Base-by-base conservation (phyloP, 2,113 vertebrate species). In the Elachura formosa region DNA sequence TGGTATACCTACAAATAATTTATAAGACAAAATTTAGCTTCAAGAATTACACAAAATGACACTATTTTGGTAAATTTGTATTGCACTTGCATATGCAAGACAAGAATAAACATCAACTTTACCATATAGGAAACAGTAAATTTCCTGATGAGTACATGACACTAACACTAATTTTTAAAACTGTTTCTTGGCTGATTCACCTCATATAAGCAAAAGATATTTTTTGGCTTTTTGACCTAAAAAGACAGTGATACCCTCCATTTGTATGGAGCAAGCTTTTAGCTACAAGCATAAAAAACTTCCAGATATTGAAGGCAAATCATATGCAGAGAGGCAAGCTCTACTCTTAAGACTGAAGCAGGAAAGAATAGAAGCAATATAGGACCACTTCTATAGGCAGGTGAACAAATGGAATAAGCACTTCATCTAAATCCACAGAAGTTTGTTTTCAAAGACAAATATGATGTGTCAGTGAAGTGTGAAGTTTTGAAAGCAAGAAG, bases 1-100 rank as follows among this genome's bases (percentile, higher is more conserved):
- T 95, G 62, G 85, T 96, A 98, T 3, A 21, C 43, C 98, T 98
- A 74, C 23, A 55, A 94, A 87, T 46, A 93, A 82, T 84, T 61
- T 58, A 78, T 25, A 71, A 34, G 58, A 71, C 19, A 95, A 93
- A 92, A 54, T 34, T 91, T 36, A 91, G 19, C 24, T 74, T 8
- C 33, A 89, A 49, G 11, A 77, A 63, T 31, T 6, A 78, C 10
- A 36, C 5, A 16, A 63, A 84, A 54, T 34, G 3, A 61, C 7
- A 66, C 1, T 33, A 23, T 63, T 38, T 59, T 7, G 17, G 11
- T 17, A 54, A 7, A n/a, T 26, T 21, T 38, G 67, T 23, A 56
- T 26, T 55, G 5, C 6, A 5, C 87, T 54, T 87, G 12, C 19
- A 88, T 29, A 66, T 9, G 59, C 5, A 56, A 61, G 43, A 72